Percentiles rank a stretch among this genome's conserved stretches.
Conservation (phyloP, 2,888 invertebrate genomes). For the Xanthia togata region DNA sequence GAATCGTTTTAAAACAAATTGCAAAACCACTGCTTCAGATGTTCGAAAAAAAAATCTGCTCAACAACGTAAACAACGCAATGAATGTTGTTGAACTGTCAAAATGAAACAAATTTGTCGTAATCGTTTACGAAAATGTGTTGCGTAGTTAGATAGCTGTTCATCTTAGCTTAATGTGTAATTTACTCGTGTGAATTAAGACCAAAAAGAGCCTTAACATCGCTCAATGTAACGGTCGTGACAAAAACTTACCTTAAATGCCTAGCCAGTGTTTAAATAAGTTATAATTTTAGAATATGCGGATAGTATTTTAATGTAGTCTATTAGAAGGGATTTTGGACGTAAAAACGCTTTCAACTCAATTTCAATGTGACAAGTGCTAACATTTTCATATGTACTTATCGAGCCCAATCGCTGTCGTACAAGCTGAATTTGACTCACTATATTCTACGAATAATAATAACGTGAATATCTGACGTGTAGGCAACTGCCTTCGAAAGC, state of each 20-base stretch:
- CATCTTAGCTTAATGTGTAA: slow-evolving; percentile 18
- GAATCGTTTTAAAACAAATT: too few species aligned
- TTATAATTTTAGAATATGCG: neutral
- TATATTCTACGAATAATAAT: neutral
- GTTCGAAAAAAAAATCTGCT: too few species aligned
- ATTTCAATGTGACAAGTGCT: neutral
- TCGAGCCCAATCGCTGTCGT: neutral
- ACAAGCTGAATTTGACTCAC: neutral
- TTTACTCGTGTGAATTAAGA: slow-evolving; percentile 17
- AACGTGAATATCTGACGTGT: neutral
- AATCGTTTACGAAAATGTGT: too few species aligned
- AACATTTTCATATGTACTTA: neutral
- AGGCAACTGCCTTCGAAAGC: neutral
- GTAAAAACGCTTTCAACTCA: slow-evolving; percentile 12
- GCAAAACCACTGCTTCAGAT: too few species aligned
- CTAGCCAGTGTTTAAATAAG: slow-evolving; percentile 16
- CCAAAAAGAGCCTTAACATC: slow-evolving; percentile 33
- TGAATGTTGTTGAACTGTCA: too few species aligned
- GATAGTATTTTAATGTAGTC: neutral
- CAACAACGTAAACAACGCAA: too few species aligned
- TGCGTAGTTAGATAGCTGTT: too few species aligned
- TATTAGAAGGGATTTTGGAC: neutral
- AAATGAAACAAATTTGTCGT: too few species aligned
- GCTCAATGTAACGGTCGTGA: slow-evolving; percentile 23
- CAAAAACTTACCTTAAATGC: neutral